Evolutionary conservation across 2,888 invertebrate genomes (phyloP), one percentile per base, ranked within the genome.

Genomic region (Torymus aiolomorphi): DNA sequence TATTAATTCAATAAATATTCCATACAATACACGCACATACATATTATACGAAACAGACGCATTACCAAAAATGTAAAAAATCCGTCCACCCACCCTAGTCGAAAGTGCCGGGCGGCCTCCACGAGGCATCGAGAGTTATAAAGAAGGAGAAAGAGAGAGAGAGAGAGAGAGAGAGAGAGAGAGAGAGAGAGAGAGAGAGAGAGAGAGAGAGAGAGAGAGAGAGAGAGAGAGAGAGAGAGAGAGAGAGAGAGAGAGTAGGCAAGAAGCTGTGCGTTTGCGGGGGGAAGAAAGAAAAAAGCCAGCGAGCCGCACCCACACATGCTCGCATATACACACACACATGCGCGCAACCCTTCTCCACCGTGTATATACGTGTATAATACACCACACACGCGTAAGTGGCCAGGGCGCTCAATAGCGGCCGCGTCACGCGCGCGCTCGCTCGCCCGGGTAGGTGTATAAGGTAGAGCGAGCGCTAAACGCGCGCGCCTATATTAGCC

Each of bases 361-460:
- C 14, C 16, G 11, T n/a, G 11, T n/a, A 13, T 16, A 24, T 24
- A 20, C 20, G 2, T 13, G 13, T n/a, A 8, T 3, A 16, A 12
- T 16, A 14, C 18, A 16, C 54, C 12, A 24, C 52, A 52, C n/a
- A 14, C 13, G 61, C 49, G 57, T 66, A 20, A 16, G 85, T 84
- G 84, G 81, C 83, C 82, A 31, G 0, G 31, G 81, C 82, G 83
- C 76, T 82, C 83, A 79, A 82, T 83, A 80, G 82, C 80, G 76
- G 71, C 31, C 81, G 80, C 85, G 84, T 85, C 86, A 84, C 84
- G 85, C 85, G 86, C 84, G 82, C 83, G 78, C 80, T 73, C 79
- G 77, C 51, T 18, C 69, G 51, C 20, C n/a, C 12, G 13, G n/a
- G n/a, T 63, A 42, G 49, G 14, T 24, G 42, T 42, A 2, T 49